Evolutionary conservation across 2,113 vertebrate species (phyloP).

Genomic region (Mesocricetus auratus): DNA sequence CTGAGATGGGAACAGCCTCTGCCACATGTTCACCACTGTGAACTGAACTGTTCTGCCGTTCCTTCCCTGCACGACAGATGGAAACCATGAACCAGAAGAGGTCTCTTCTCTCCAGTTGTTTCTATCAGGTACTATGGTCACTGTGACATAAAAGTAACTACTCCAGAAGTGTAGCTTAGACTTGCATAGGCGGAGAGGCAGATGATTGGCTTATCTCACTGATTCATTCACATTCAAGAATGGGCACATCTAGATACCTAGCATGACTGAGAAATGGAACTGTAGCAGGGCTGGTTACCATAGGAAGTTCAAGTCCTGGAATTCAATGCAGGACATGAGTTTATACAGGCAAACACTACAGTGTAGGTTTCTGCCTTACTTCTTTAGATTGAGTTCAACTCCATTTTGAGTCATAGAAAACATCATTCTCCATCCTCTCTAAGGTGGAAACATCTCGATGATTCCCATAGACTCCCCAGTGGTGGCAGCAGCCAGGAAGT

Average conservation of each 20-base stretch:
- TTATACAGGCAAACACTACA: not conserved
- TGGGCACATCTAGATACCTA: not conserved
- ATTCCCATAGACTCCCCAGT: not conserved
- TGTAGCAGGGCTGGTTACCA: not conserved
- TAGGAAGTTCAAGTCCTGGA: not conserved
- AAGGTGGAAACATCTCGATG: not conserved
- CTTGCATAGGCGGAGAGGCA: not conserved
- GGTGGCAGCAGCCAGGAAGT: not conserved
- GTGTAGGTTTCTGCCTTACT: not conserved
- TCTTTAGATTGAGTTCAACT: not conserved
- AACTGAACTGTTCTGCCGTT: not conserved
- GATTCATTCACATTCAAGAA: not conserved
- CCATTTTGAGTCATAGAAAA: not conserved
- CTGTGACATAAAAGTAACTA: not conserved
- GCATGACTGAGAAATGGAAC: not conserved
- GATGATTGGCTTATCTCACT: not conserved
- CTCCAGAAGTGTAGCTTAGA: not conserved
- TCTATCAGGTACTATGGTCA: not conserved
- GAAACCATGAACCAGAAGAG: not conserved
- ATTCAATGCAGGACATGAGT: too few relatives aligned
- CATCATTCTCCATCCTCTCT: not conserved
- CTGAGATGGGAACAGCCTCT: not conserved
- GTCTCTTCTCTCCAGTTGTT: not conserved
- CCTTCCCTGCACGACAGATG: not conserved
- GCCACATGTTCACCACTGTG: too few relatives aligned